Base-by-base conservation (phyloP, 2,888 invertebrate genomes). In the Gonocerus acuteangulatus region DNA sequence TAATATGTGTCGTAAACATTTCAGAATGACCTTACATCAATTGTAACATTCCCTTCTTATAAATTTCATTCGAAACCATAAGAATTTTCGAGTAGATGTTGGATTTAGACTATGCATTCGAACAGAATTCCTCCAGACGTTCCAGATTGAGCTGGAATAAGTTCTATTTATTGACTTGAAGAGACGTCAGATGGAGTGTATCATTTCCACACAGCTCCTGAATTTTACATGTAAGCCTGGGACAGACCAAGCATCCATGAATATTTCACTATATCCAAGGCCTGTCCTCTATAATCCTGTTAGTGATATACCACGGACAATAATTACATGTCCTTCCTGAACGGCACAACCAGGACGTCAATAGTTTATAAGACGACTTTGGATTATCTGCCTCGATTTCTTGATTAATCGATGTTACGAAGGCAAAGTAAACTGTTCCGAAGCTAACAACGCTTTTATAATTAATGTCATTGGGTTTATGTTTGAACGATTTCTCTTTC, bases 331-430 rank as follows among this genome's bases (percentile, higher is more conserved):
- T 39, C 39, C 7, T 39, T 11, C 39, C 39, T 11, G 15, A 15
- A 39, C 39, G 39, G 3, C n/a, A n/a, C 39, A 11, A 11, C 39
- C 39, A n/a, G 39, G 39, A 6, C n/a, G 39, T 39, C 39, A 39
- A 39, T 39, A 39, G n/a, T 39, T 39, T 39, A 39, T 39, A n/a
- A 3, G 9, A 9, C 39, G 39, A 15, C 39, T 39, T 39, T 39
- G 39, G 39, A n/a, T 39, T 39, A 39, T 15, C 39, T 39, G 39
- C 4, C 39, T 39, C 39, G 39, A 39, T 39, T 39, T 13, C 39
- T 39, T 39, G 39, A 39, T 39, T 39, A 39, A 39, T 39, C 39
- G 39, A 39, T 39, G 39, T 39, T 39, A 39, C 39, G n/a, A 15
- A 39, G 39, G 39, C n/a, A 39, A 39, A 39, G 39, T 15, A 39